These are phyloP conservation scores for Caenorhabditis panamensis DNA, from an alignment of 2,888 invertebrate species.

Conservation along the genomic window DNA sequence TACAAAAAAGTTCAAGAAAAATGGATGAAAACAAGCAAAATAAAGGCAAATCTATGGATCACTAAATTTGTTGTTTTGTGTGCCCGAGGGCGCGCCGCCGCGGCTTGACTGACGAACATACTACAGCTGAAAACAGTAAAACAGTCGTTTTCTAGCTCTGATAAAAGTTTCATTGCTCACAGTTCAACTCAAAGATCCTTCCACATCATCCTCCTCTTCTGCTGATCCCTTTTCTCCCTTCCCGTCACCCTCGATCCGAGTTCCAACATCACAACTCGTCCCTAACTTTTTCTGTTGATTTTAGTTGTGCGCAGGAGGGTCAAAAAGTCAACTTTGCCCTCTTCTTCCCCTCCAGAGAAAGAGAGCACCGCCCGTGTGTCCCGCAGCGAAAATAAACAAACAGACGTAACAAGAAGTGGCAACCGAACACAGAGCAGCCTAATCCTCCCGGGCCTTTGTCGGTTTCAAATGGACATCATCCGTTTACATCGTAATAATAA, in stretches of 20 bases:
- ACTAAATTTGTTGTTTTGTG: too few relatives aligned
- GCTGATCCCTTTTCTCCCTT: conserved; percentile 2
- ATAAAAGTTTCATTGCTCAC: too few relatives aligned
- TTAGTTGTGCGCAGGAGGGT: conserved; percentile 40
- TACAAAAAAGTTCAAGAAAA: too few relatives aligned
- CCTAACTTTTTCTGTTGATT: conserved; percentile 29
- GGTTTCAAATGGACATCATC: conserved; percentile 22
- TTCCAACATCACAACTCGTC: conserved; percentile 32
- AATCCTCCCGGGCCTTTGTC: conserved; percentile 27
- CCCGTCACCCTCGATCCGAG: conserved; percentile 14
- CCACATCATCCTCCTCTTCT: neutral
- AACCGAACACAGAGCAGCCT: neutral
- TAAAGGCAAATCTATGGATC: too few relatives aligned
- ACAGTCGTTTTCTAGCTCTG: too few relatives aligned
- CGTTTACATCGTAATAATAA: conserved; percentile 49
- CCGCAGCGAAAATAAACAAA: conserved; percentile 58
- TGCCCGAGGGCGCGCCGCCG: too few relatives aligned
- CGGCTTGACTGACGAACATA: too few relatives aligned
- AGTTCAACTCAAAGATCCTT: neutral
- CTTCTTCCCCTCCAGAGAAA: conserved; percentile 24
- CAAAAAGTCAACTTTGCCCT: conserved; percentile 40
- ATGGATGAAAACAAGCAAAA: too few relatives aligned
- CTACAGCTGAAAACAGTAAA: too few relatives aligned
- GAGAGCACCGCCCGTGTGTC: conserved; percentile 48
- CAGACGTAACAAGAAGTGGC: conserved; percentile 13